Percentiles rank a stretch among this genome's conserved stretches.
Evolutionary conservation across 2,113 vertebrate genomes (phyloP).

Genomic region (Scartelaos histophorus): DNA sequence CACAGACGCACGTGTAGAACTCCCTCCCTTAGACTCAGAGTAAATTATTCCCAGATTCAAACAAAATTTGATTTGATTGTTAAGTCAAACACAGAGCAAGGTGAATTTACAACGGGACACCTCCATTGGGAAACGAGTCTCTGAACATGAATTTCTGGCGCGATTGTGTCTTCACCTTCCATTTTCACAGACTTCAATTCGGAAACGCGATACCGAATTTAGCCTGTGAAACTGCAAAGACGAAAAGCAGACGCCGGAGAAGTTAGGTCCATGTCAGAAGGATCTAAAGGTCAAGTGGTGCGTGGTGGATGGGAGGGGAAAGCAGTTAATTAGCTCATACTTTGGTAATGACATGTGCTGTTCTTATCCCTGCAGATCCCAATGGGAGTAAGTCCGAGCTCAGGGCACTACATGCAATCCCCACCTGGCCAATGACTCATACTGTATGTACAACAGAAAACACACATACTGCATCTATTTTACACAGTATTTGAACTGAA

Average conservation of each 20-base stretch:
- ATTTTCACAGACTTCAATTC: slow-evolving; percentile 13
- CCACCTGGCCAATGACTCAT: slow-evolving; percentile 56
- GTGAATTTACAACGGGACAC: background rate
- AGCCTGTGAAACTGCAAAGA: slow-evolving; percentile 16
- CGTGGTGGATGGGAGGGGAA: slow-evolving; percentile 4
- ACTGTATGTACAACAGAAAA: slow-evolving; percentile 21
- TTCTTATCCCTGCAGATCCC: slow-evolving; percentile 48
- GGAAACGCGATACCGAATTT: slow-evolving; percentile 18
- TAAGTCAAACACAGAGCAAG: slow-evolving; percentile 38
- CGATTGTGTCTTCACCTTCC: slow-evolving; percentile 24
- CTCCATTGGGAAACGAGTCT: background rate
- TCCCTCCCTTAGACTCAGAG: background rate
- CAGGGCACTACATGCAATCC: slow-evolving; percentile 63
- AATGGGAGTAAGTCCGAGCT: slow-evolving; percentile 34
- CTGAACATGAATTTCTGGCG: slow-evolving; percentile 1
- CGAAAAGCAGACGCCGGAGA: slow-evolving; percentile 1
- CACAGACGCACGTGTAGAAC: no score
- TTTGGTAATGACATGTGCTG: slow-evolving; percentile 53
- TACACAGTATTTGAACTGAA: background rate
- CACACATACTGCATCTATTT: slow-evolving; percentile 7
- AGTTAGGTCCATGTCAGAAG: slow-evolving; percentile 12
- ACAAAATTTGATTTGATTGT: background rate
- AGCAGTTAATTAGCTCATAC: slow-evolving; percentile 54
- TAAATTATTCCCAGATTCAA: background rate
- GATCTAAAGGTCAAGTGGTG: slow-evolving; percentile 39